Percentiles rank a stretch among this genome's conserved stretches.
Conservation (phyloP, 2,113 vertebrate genomes). For the Sinosuthora webbiana region DNA sequence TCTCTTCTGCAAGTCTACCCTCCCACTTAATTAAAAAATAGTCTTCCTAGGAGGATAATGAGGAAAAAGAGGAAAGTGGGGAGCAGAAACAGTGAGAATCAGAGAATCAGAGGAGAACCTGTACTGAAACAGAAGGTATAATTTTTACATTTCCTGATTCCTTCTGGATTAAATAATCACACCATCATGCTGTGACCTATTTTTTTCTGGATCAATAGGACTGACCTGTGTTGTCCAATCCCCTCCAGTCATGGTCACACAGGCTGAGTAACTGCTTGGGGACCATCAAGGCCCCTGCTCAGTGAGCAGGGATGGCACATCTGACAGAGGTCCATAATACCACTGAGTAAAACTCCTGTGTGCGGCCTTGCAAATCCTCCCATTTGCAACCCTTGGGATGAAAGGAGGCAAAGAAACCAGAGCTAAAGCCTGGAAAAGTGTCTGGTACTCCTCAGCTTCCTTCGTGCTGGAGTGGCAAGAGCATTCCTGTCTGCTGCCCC, state of each 20-base stretch:
- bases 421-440: neutral
- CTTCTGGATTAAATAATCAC: neutral
- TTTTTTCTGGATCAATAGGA: neutral
- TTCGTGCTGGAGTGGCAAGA: neutral
- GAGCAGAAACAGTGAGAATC: neutral
- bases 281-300: fast-evolving
- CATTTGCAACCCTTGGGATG: neutral
- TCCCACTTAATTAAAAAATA: slow-evolving; percentile 28
- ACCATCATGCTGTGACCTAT: neutral
- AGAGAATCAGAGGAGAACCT: neutral
- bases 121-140: neutral
- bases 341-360: fast-evolving
- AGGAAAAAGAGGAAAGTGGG: neutral
- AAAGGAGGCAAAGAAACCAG: neutral
- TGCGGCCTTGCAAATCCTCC: fast-evolving
- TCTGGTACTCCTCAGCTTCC: fast-evolving
- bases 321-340: fast-evolving
- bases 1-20: neutral
- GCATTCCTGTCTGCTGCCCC: fast-evolving
- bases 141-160: neutral
- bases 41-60: neutral
- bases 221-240: neutral
- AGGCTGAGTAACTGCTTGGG: neutral
- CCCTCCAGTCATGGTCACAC: neutral
- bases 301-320: fast-evolving